Percentiles rank a stretch among this genome's conserved stretches.
Evolutionary conservation across 2,797 vertebrate species (phyloP).

Genomic region (Eurystomus glaucurus): DNA sequence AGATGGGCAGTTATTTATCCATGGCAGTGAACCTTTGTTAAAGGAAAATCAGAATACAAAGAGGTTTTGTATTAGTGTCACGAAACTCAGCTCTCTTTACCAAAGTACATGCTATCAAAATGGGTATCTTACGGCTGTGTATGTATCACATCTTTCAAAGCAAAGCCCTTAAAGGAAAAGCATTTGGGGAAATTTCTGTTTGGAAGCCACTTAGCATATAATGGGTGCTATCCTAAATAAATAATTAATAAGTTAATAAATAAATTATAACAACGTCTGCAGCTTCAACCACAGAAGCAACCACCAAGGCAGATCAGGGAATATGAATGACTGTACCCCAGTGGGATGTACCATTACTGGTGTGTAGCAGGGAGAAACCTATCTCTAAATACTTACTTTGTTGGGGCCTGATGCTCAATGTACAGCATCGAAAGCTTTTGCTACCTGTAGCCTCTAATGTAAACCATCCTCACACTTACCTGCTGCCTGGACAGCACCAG

Average conservation of each 20-base stretch:
- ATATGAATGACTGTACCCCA: background rate
- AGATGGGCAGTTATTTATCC: conserved; percentile 72
- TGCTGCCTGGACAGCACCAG: background rate
- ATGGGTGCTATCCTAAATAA: conserved; percentile 67
- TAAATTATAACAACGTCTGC: conserved; percentile 58
- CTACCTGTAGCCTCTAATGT: background rate
- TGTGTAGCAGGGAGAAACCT: background rate
- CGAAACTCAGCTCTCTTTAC: conserved; percentile 23
- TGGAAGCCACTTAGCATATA: conserved; percentile 63
- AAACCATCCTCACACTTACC: background rate
- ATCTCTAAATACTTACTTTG: background rate
- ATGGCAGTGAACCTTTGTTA: conserved; percentile 50
- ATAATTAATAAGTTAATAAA: conserved; percentile 63
- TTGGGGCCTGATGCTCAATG: background rate
- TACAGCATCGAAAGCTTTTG: background rate
- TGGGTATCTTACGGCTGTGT: background rate
- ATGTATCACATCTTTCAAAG: background rate
- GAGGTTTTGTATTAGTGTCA: conserved; percentile 35
- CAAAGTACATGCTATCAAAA: background rate
- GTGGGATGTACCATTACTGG: background rate
- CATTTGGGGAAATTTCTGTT: conserved; percentile 50
- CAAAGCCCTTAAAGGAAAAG: conserved; percentile 45
- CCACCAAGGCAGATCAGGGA: conserved; percentile 1
- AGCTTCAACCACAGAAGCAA: conserved; percentile 22
- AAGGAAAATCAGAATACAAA: conserved; percentile 60